A percentile compares a stretch with the other conserved stretches of the same genome.
These are phyloP conservation scores for Melanerpes formicivorus DNA, from an alignment of 2,113 vertebrate genomes.

Conservation along the genomic window DNA sequence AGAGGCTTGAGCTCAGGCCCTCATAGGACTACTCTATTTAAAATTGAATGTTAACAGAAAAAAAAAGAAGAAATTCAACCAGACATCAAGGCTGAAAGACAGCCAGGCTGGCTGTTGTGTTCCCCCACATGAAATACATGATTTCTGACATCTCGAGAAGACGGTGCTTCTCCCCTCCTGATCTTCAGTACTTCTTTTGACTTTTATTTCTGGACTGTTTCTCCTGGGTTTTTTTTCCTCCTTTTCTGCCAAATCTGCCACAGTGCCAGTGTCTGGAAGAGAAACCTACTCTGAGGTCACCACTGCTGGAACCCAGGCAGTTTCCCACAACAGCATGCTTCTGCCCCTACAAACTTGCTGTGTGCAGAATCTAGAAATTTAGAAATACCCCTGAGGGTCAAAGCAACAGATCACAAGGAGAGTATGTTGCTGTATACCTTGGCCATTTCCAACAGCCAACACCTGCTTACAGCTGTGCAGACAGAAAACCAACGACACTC, in stretches of 20 bases:
- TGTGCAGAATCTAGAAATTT: background rate
- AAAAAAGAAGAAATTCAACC: background rate
- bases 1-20: background rate
- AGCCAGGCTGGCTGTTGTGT: background rate
- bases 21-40: background rate
- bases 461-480: background rate
- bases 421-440: background rate
- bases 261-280: background rate
- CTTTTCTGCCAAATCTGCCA: background rate
- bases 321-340: background rate
- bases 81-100: background rate
- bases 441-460: background rate
- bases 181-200: background rate
- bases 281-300: background rate
- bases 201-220: background rate
- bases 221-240: background rate
- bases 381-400: background rate
- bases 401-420: background rate
- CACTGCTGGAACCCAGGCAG: background rate
- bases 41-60: background rate
- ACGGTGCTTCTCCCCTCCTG: background rate
- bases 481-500: background rate
- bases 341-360: background rate
- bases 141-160: background rate
- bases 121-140: background rate